Conservation (phyloP, 2,797 vertebrate species). For the Picus viridis region DNA sequence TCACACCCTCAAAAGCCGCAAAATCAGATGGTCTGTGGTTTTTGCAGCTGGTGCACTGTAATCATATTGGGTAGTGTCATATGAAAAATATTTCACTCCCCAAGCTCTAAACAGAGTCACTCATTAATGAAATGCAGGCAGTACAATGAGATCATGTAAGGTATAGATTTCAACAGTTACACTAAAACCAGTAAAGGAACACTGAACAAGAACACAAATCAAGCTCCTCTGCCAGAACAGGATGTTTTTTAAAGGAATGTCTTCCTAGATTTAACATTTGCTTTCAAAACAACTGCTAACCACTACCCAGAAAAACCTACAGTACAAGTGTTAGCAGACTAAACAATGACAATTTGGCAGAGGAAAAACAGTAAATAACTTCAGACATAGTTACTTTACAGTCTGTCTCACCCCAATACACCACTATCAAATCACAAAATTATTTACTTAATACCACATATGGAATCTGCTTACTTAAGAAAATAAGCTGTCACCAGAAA, state of each 20-base stretch:
- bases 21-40: conserved; percentile 92
- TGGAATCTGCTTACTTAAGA: conserved; percentile 89
- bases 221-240: conserved; percentile 88
- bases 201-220: conserved; percentile 94
- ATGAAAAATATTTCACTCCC: conserved; percentile 97
- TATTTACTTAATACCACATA: conserved; percentile 74
- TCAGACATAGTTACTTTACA: conserved; percentile 80
- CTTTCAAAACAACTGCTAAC: conserved; percentile 94
- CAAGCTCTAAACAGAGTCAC: conserved; percentile 88
- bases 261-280: conserved; percentile 86
- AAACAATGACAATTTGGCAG: conserved; percentile 90
- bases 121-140: conserved; percentile 99
- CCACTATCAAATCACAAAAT: conserved; percentile 87
- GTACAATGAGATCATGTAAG: conserved; percentile 94
- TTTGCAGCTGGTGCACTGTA: conserved; percentile 92
- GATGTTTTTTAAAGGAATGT: conserved; percentile 78
- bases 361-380: conserved; percentile 90
- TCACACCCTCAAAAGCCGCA: conserved; percentile 94
- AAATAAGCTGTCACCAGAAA: conserved; percentile 76
- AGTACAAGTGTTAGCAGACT: conserved; percentile 92
- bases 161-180: conserved; percentile 96
- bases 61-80: conserved; percentile 94
- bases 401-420: conserved; percentile 86
- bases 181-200: conserved; percentile 91
- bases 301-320: conserved; percentile 86